Conservation (phyloP, 2,888 invertebrate genomes). For the Pterobdella sp. region DNA sequence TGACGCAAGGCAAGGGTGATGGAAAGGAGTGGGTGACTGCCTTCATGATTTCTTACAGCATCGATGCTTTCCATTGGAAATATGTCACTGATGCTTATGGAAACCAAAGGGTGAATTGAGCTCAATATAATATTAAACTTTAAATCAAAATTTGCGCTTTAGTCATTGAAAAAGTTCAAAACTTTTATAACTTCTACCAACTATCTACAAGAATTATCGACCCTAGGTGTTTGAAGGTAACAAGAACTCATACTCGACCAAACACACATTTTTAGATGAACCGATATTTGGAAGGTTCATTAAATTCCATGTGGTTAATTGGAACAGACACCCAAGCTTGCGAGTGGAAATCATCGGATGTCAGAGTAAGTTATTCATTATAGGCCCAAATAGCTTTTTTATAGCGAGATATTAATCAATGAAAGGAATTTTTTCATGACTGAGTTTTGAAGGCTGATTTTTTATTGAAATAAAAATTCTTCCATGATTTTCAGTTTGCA, state of each 20-base stretch:
- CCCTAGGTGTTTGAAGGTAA: constrained; percentile 54
- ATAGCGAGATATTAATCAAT: too few relatives aligned
- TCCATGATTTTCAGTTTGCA: constrained; percentile 50
- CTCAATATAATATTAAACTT: neutral
- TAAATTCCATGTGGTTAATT: constrained; percentile 53
- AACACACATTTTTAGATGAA: constrained; percentile 53
- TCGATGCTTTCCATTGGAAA: constrained; percentile 55
- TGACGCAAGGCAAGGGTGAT: constrained; percentile 55
- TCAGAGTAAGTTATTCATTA: constrained; percentile 50
- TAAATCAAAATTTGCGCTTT: too few relatives aligned
- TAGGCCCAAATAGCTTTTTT: neutral
- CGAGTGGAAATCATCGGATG: constrained; percentile 55
- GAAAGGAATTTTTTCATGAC: too few relatives aligned
- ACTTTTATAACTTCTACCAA: too few relatives aligned
- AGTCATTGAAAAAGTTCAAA: too few relatives aligned
- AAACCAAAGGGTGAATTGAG: constrained; percentile 51
- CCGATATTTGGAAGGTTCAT: constrained; percentile 54
- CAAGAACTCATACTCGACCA: constrained; percentile 52
- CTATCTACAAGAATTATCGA: neutral
- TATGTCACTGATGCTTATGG: constrained; percentile 54
- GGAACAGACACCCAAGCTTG: constrained; percentile 55
- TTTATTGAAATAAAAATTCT: neutral
- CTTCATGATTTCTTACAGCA: constrained; percentile 54
- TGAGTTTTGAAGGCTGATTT: too few relatives aligned
- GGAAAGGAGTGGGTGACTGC: constrained; percentile 55